Percentiles rank a stretch among this genome's conserved stretches.
phyloP scores from a whole-genome alignment of 53 echinoderm and acorn worm genomes.

The Arbacia lixula region DNA sequence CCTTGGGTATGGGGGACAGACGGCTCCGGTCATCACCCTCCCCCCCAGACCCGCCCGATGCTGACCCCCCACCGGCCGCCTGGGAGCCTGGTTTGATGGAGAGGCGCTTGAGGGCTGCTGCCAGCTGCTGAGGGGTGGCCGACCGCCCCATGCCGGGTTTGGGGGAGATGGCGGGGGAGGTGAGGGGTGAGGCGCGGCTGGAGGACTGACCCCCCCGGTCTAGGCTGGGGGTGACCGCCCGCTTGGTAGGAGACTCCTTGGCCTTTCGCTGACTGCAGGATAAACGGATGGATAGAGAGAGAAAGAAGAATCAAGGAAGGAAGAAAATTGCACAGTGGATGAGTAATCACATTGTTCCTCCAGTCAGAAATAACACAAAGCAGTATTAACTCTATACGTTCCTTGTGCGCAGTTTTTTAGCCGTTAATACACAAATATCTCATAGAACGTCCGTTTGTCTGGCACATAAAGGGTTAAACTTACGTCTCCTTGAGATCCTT shows the following conservation, averaged over 20 bases:
- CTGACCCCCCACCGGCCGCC: neutral
- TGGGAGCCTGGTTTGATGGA: constrained; percentile 47
- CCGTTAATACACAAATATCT: too few species aligned
- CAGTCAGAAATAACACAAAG: too few species aligned
- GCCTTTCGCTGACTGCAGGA: constrained; percentile 24
- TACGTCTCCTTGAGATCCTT: constrained; percentile 53
- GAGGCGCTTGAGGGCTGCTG: constrained; percentile 62
- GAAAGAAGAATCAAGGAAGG: neutral
- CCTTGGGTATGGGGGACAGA: constrained; percentile 18
- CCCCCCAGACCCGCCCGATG: constrained; percentile 9
- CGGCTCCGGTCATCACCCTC: constrained; percentile 34
- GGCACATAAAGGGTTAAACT: too few species aligned
- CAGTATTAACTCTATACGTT: too few species aligned
- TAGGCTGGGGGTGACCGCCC: neutral
- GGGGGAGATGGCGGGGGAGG: constrained; percentile 30
- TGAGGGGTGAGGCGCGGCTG: constrained; percentile 33
- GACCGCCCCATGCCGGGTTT: constrained; percentile 56
- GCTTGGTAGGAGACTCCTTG: constrained; percentile 26
- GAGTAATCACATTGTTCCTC: too few species aligned
- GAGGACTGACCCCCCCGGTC: neutral
- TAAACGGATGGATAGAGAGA: neutral
- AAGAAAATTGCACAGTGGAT: too few species aligned
- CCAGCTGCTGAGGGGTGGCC: constrained; percentile 69
- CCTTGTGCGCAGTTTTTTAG: too few species aligned
- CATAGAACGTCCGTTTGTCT: too few species aligned